These are phyloP conservation scores for Capitella teleta DNA, from an alignment of 1,140 invertebrate species.

Conservation along the genomic window DNA sequence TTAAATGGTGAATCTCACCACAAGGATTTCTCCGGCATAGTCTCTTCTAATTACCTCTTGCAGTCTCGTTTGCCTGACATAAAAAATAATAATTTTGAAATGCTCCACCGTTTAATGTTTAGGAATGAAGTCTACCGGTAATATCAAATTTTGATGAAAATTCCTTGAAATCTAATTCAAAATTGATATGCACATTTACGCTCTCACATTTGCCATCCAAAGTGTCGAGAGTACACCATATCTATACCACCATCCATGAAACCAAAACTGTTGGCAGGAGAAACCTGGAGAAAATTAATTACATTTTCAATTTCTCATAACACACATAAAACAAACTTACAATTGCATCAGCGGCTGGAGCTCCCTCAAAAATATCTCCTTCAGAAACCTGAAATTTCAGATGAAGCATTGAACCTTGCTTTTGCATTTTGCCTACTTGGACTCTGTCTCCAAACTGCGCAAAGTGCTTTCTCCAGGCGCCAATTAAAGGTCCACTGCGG, in stretches of 20 bases:
- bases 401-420: neutral
- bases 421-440: neutral
- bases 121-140: neutral
- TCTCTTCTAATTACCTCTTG: conserved; percentile 23
- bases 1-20: conserved; percentile 16
- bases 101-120: neutral
- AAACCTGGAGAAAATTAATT: conserved; percentile 13
- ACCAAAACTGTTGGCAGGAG: conserved; percentile 24
- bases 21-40: conserved; percentile 26
- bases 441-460: conserved; percentile 12
- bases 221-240: conserved; percentile 17
- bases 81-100: neutral
- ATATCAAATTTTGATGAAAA: neutral
- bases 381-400: conserved; percentile 17
- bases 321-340: conserved; percentile 15
- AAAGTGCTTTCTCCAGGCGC: conserved; percentile 16
- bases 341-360: conserved; percentile 26
- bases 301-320: neutral
- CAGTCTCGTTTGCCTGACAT: conserved; percentile 22
- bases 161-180: neutral
- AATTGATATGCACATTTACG: neutral
- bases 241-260: conserved; percentile 26
- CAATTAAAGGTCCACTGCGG: conserved; percentile 9
- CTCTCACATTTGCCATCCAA: conserved; percentile 24
- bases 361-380: conserved; percentile 25